These are phyloP conservation scores for Hycleus cichorii DNA, from an alignment of 1,140 invertebrate species.

Conservation along the genomic window DNA sequence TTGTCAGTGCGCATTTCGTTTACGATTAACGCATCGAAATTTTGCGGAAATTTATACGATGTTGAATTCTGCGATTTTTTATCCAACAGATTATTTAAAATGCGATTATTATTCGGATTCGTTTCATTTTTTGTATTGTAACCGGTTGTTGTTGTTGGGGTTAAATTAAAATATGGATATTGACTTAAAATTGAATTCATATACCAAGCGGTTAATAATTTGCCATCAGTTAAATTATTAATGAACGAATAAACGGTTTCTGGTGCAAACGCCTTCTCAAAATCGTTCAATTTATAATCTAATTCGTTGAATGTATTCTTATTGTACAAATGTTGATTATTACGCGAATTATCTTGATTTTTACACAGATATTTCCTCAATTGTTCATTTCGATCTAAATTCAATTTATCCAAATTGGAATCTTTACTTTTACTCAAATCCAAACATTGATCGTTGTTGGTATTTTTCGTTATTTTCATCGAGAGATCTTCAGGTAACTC, in stretches of 20 bases:
- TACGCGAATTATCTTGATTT: constrained; percentile 17
- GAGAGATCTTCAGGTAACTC: constrained; percentile 33
- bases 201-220: constrained; percentile 53
- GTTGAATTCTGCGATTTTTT: constrained; percentile 27
- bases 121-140: constrained; percentile 4
- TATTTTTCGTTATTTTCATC: constrained; percentile 22
- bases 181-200: constrained; percentile 46
- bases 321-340: constrained; percentile 18
- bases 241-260: constrained; percentile 39
- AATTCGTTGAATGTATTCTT: constrained; percentile 26
- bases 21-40: constrained; percentile 37
- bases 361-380: constrained; percentile 30
- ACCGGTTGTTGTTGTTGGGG: background rate
- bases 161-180: constrained; percentile 28
- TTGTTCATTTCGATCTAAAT: constrained; percentile 25
- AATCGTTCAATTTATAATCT: constrained; percentile 12
- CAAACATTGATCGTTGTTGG: constrained; percentile 16
- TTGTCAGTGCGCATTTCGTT: constrained; percentile 34
- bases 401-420: constrained; percentile 18
- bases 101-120: constrained; percentile 30
- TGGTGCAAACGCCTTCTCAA: constrained; percentile 19
- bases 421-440: constrained; percentile 26
- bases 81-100: constrained; percentile 38
- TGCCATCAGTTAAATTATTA: constrained; percentile 46
- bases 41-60: constrained; percentile 27